phyloP scores from a whole-genome alignment of 1,140 invertebrate species.

The Paralvinella palmiformis region DNA sequence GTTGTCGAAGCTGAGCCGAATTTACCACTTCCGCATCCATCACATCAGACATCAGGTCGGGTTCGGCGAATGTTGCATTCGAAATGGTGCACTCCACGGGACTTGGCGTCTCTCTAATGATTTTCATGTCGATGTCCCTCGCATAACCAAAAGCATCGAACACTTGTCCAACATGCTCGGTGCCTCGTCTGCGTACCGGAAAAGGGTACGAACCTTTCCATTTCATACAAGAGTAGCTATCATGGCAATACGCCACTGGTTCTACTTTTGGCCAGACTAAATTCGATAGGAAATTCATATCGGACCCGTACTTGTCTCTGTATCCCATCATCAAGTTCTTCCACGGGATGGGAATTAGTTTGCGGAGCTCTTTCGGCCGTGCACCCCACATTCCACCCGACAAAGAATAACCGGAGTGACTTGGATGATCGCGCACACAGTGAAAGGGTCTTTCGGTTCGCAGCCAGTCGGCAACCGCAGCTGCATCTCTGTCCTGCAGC shows the following conservation, averaged over 20 bases:
- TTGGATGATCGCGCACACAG: slow-evolving; percentile 17
- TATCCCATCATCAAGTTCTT: slow-evolving; percentile 10
- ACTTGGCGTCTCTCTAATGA: background rate
- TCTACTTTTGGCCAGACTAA: slow-evolving; percentile 15
- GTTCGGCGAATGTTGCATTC: no score
- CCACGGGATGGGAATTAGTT: background rate
- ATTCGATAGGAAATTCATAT: background rate
- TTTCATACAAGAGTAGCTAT: slow-evolving; percentile 14
- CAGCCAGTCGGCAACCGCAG: slow-evolving; percentile 1
- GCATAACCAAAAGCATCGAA: slow-evolving; percentile 17
- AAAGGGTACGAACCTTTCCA: slow-evolving; percentile 11
- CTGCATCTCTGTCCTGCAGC: slow-evolving; percentile 7
- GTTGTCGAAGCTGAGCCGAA: no score
- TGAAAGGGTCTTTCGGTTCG: background rate
- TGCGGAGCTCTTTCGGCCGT: background rate
- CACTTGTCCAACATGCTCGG: slow-evolving; percentile 18
- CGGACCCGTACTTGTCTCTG: background rate
- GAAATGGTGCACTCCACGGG: slow-evolving; percentile 16
- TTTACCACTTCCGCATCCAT: no score
- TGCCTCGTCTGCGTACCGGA: slow-evolving; percentile 11
- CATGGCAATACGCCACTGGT: slow-evolving; percentile 10
- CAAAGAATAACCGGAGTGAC: slow-evolving; percentile 8
- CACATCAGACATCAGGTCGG: no score
- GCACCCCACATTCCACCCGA: slow-evolving; percentile 16
- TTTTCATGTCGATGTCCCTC: slow-evolving; percentile 8